These are phyloP conservation scores for Leucosticte australis DNA, from an alignment of 2,113 vertebrate species.

Conservation along the genomic window DNA sequence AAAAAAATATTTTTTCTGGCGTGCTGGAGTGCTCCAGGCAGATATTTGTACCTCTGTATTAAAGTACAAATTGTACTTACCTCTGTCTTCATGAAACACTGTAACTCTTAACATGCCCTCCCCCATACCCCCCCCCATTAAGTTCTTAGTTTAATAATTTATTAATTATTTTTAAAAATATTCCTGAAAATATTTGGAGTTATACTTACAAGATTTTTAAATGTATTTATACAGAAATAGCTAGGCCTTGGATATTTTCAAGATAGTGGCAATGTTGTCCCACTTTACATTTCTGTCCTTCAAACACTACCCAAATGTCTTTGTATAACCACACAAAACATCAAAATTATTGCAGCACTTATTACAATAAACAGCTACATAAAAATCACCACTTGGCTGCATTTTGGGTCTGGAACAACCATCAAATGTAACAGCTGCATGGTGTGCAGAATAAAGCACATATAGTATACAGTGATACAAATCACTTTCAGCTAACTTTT, in stretches of 20 bases:
- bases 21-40: not conserved
- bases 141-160: not conserved
- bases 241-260: not conserved
- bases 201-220: not conserved
- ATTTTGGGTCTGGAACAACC: not conserved
- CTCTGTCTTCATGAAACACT: not conserved
- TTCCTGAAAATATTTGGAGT: not conserved
- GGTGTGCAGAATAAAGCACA: not conserved
- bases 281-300: not conserved
- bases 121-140: accelerated
- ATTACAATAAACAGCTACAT: not conserved
- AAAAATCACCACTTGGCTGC: not conserved
- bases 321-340: not conserved
- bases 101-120: not conserved
- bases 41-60: not conserved
- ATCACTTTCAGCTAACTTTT: conserved; percentile 30
- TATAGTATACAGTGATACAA: not conserved
- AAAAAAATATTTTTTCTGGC: not conserved
- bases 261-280: not conserved
- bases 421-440: not conserved
- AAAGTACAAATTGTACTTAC: not conserved
- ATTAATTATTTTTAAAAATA: not conserved
- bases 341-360: not conserved
- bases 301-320: not conserved
- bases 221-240: not conserved